Evolutionary conservation across 2,113 vertebrate species (phyloP), one percentile per base, ranked within the genome.

Genomic region (Nyctereutes procyonoides): DNA sequence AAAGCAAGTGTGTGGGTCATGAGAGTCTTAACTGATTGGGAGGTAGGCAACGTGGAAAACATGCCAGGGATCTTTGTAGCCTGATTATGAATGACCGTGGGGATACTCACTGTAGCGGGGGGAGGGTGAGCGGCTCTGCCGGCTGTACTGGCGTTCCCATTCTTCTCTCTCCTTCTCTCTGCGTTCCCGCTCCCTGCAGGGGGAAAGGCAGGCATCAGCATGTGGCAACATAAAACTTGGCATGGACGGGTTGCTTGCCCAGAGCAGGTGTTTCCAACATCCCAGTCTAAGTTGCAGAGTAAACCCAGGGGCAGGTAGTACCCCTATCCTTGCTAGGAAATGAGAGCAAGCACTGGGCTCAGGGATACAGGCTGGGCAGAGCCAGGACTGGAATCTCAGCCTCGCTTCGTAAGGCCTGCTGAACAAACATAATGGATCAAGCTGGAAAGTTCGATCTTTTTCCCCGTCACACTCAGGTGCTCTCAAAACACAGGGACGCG

Each of bases 131-230:
- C 99, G 99, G 98, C 99, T 99, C 97, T 99, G 99, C 56, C 99
- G 98, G 38, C 99, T 99, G 55, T 99, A 99, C 96, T 99, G 99
- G 63, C 99, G 97, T 43, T 99, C 99, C 99, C 99, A 99, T 94
- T 99, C 99, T 79, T 99, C 99, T 48, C 99, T 97, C 97, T 99
- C 99, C 97, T 99, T 99, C 97, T 99, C 99, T 4, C 99, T 98
- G 0, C 99, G 99, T 80, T 99, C 99, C 2, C 99, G 98, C 98
- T 99, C 99, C 99, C 99, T 99, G 96, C 26, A 2, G 5, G 84
- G 81, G 38, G 83, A 71, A 56, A 55, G 26, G 48, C 13, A 82
- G 28, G 53, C 65, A 13, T 87, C 51, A 92, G 79, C 14, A 80
- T 58, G 55, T 14, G 0, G 80, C 12, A 55, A 53, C 32, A 20